Evolutionary conservation across 2,888 invertebrate genomes (phyloP).

Genomic region (Octonoba sinensis): DNA sequence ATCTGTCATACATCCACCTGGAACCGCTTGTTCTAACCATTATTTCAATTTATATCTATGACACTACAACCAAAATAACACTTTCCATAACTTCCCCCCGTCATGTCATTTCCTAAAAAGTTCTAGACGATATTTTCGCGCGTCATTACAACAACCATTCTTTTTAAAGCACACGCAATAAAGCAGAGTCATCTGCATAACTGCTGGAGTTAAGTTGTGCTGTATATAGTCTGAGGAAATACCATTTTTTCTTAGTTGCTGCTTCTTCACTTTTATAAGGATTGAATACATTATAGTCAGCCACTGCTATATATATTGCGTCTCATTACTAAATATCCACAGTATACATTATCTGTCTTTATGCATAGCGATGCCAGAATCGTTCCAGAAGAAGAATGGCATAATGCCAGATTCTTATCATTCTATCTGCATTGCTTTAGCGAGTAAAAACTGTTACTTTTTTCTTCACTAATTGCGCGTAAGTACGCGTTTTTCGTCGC

Average conservation of each 20-base stretch:
- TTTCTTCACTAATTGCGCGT: too few relatives aligned
- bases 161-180: conserved; percentile 1
- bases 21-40: too few relatives aligned
- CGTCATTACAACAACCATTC: background rate
- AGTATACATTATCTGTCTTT: background rate
- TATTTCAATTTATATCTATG: too few relatives aligned
- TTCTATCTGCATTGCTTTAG: too few relatives aligned
- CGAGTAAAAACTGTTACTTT: too few relatives aligned
- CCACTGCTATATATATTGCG: background rate
- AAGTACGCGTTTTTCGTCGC: too few relatives aligned
- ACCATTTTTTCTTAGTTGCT: too few relatives aligned
- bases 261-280: background rate
- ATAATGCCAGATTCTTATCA: background rate
- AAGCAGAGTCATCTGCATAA: conserved; percentile 5
- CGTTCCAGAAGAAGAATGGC: background rate
- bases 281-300: background rate
- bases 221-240: too few relatives aligned
- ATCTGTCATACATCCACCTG: too few relatives aligned
- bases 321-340: conserved; percentile 6
- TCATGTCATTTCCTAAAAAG: background rate
- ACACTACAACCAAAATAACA: too few relatives aligned
- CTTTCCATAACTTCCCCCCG: background rate
- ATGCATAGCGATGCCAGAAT: background rate
- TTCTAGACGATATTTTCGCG: background rate
- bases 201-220: background rate